These are phyloP conservation scores for Calidris pugnax DNA, from an alignment of 2,113 vertebrate genomes.

Conservation along the genomic window DNA sequence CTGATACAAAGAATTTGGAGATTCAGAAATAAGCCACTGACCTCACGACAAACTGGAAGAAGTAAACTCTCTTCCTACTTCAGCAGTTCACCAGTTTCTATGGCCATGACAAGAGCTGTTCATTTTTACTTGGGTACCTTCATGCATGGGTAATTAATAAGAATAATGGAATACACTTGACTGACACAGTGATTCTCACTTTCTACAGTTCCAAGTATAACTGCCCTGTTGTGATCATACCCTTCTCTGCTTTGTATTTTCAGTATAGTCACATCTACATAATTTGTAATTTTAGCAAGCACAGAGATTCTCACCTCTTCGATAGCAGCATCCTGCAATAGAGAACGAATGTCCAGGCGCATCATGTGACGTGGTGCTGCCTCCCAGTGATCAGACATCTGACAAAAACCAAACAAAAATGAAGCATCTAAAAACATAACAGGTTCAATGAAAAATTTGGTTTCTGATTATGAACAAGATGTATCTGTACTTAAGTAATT, in stretches of 20 bases:
- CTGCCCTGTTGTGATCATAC: not conserved
- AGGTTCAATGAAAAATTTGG: not conserved
- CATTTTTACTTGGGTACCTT: not conserved
- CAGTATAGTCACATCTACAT: not conserved
- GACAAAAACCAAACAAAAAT: conserved; percentile 15
- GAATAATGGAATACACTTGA: not conserved
- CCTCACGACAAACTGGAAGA: not conserved
- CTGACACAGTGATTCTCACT: not conserved
- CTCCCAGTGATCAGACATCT: conserved; percentile 97
- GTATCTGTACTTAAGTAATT: not conserved
- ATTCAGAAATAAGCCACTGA: not conserved
- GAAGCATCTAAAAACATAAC: not conserved
- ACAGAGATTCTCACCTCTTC: conserved; percentile 84
- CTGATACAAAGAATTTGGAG: not conserved
- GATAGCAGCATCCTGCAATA: conserved; percentile 98
- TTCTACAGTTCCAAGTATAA: not conserved
- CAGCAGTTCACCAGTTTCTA: not conserved
- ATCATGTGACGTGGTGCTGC: conserved; percentile 95
- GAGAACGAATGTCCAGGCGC: conserved; percentile 92
- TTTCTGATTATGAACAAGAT: not conserved
- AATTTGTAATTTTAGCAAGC: not conserved
- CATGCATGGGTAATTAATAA: not conserved
- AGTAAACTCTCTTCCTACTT: not conserved
- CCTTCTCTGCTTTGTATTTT: not conserved
- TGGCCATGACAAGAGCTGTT: not conserved